Evolutionary conservation across 2,113 vertebrate genomes (phyloP), one percentile per base, ranked within the genome.

Genomic region (Cranoglanis bouderius): DNA sequence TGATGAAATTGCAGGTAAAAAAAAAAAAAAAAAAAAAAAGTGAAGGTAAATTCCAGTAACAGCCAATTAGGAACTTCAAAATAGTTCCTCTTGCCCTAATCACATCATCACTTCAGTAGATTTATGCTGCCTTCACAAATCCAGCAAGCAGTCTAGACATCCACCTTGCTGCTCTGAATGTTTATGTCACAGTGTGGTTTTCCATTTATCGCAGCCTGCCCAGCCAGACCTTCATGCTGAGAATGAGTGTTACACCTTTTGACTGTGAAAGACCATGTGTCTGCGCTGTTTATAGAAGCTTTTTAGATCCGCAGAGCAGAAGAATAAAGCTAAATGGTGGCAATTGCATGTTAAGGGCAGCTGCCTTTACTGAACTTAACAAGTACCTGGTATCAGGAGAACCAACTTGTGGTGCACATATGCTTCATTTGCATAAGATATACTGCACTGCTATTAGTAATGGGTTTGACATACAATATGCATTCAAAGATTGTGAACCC

Each of bases 221-320:
- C 80, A 40, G 19, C 53, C 53, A 82, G 80, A 82, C 80, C 80
- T 82, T 38, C 80, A 82, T 38, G 80, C 80, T 82, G 80, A 59
- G 80, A 57, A 59, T 82, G 80, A 57, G 19, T 82, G 53, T 57
- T 82, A 38, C 32, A 57, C 18, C 80, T 82, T 82, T 38, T 57
- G 80, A 82, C 46, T 82, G 80, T 57, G 53, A 82, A 57, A 57
- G 51, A 81, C 49, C 78, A 81, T 82, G n/a, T 26, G 53, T 82
- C 53, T 38, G 19, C 14, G 32, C 9, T 81, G 78, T 3, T 53
- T 9, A 29, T 80, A 21, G 49, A 81, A 55, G 29, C 49, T 82
- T 82, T 57, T 38, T 35, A n/a, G 53, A 53, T 82, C 24, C 80
- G 59, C 53, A 57, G 80, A 10, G 10, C 32, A 40, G 18, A 35